phyloP scores from a whole-genome alignment of 2,888 invertebrate genomes.

The Epinotia bilunana region DNA sequence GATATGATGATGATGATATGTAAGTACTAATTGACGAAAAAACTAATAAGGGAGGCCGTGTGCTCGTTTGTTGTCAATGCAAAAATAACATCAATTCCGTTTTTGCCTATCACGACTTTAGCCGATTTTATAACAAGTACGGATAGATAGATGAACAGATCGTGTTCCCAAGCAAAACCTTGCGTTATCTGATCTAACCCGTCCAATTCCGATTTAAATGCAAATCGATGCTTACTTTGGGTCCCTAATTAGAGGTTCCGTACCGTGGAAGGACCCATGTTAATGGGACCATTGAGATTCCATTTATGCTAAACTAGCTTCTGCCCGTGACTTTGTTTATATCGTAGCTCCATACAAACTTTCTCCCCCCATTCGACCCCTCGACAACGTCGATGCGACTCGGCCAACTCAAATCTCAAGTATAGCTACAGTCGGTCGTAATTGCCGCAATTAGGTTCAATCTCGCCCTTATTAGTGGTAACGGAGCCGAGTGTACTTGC shows the following conservation, averaged over 20 bases:
- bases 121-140: no score
- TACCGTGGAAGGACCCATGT: neutral
- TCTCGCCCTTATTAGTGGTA: conserved; percentile 50
- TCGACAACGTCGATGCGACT: no score
- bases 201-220: conserved; percentile 27
- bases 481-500: conserved; percentile 47
- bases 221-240: conserved; percentile 26
- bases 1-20: no score
- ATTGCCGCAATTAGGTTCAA: conserved; percentile 51
- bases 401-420: neutral
- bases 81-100: no score
- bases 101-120: no score
- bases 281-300: conserved; percentile 8
- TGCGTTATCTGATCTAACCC: conserved; percentile 19
- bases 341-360: no score
- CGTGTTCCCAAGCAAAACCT: neutral
- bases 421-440: conserved; percentile 48
- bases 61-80: no score
- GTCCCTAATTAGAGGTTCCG: conserved; percentile 17
- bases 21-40: no score
- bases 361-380: no score
- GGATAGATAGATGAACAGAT: no score
- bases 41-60: no score
- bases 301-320: neutral
- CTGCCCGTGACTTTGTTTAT: no score